Percentiles rank a stretch among this genome's conserved stretches.
These are phyloP conservation scores for Chitala chitala DNA, from an alignment of 2,113 vertebrate species.

Conservation along the genomic window DNA sequence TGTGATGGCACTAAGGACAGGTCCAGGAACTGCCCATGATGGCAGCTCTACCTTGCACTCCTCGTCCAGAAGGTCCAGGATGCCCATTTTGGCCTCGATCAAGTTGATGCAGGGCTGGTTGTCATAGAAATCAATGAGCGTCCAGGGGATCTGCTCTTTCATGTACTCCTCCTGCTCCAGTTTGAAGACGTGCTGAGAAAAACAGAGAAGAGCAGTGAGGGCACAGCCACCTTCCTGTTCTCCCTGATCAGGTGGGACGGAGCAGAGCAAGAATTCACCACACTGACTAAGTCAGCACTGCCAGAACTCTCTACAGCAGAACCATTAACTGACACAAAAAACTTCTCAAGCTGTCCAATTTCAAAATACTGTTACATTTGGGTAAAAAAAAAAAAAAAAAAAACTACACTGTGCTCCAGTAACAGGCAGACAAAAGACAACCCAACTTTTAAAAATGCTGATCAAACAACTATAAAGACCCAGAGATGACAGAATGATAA, in stretches of 20 bases:
- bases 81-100: conserved; percentile 88
- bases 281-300: too few relatives aligned
- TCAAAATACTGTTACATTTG: too few relatives aligned
- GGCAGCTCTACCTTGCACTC: conserved; percentile 79
- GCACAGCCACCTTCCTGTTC: background rate
- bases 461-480: background rate
- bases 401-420: background rate
- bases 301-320: too few relatives aligned
- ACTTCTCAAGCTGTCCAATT: too few relatives aligned
- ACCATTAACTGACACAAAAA: too few relatives aligned
- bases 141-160: conserved; percentile 95
- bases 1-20: background rate
- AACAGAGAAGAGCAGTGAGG: conserved; percentile 7
- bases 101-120: conserved; percentile 96
- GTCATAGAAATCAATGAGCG: conserved; percentile 94
- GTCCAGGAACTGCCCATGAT: background rate
- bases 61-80: conserved; percentile 92
- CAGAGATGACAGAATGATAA: background rate
- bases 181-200: conserved; percentile 88
- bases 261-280: too few relatives aligned
- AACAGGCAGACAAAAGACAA: background rate
- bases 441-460: background rate
- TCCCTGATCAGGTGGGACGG: too few relatives aligned
- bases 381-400: background rate
- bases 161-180: conserved; percentile 96